These are phyloP conservation scores for Aptenodytes patagonicus DNA, from an alignment of 2,113 vertebrate species.

Conservation along the genomic window DNA sequence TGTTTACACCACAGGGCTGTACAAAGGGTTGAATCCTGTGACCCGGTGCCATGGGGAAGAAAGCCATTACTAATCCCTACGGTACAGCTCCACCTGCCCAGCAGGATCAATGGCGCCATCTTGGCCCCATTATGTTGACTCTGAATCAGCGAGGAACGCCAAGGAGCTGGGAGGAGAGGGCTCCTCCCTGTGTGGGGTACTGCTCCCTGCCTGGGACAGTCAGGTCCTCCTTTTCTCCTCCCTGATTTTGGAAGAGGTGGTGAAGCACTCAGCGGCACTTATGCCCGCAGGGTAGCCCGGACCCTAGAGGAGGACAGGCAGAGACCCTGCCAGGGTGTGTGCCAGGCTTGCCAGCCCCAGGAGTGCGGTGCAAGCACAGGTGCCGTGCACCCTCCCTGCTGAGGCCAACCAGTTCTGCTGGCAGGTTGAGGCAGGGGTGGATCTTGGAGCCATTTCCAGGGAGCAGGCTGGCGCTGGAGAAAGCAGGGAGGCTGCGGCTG, in stretches of 20 bases:
- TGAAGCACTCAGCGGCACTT: not conserved
- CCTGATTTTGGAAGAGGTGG: not conserved
- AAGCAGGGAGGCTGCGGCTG: not conserved
- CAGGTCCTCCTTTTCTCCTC: not conserved
- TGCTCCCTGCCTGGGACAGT: not conserved
- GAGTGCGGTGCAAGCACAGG: fast-evolving
- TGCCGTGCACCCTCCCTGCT: not conserved
- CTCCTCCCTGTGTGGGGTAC: slow-evolving; percentile 19
- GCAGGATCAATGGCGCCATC: slow-evolving; percentile 46
- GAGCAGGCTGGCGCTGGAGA: not conserved
- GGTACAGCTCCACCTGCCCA: slow-evolving; percentile 24
- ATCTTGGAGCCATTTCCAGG: not conserved
- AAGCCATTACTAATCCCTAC: slow-evolving; percentile 8
- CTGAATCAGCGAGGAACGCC: slow-evolving; percentile 25
- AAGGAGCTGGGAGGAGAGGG: not conserved
- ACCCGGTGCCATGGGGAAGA: not conserved
- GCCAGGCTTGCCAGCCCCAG: not conserved
- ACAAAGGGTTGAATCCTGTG: not conserved
- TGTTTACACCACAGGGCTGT: not conserved
- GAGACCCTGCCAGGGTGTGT: fast-evolving
- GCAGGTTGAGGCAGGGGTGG: not conserved
- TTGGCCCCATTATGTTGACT: slow-evolving; percentile 44
- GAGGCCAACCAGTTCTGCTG: slow-evolving; percentile 25
- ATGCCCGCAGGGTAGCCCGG: not conserved
- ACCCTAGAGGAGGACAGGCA: not conserved